Evolutionary conservation across 64 coral and sea anemone genomes (phyloP), one percentile per base, ranked within the genome.

Genomic region (Montipora capricornis): DNA sequence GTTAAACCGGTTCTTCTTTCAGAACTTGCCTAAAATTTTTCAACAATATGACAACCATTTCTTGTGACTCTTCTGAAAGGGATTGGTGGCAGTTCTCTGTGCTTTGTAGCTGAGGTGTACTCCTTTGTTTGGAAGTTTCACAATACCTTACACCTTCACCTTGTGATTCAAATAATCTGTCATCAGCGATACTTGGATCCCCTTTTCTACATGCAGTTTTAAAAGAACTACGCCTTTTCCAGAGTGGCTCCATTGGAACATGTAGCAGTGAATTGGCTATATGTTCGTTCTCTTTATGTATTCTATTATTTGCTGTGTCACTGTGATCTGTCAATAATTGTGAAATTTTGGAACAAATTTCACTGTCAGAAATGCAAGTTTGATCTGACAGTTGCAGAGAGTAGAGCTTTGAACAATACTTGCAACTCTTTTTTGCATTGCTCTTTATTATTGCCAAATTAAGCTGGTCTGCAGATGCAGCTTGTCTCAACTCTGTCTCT

Each of bases 1-100:
- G 17, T 85, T 29, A 85, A 6, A 85, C 82, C 62, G 69, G 62
- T 10, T 8, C 82, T 71, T 85, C 82, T 49, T 71, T 85, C 5
- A 24, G 5, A 14, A 4, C 68, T 15, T 85, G 20, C 81, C 47
- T 4, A 5, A 19, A 16, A 67, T 19, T 13, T 6, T 85, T 64
- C 19, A 50, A 71, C 82, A 85, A 70, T 20, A 85, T 62, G 47
- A 71, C 59, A 3, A 70, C 64, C 16, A n/a, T 50, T 85, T 85
- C 46, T 49, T 85, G 64, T 8, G 62, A 49, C 11, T 85, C 16
- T 85, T 85, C 64, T n/a, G 82, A 71, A 13, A 26, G 45, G 0
- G 66, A 37, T 47, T 16, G 8, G 6, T 9, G n/a, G 8, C 1
- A 47, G 0, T 50, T 44, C 3, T n/a, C 8, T 45, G 66, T 70